phyloP scores from a whole-genome alignment of 1,140 invertebrate species.

The Thaumetopoea pityocampa region DNA sequence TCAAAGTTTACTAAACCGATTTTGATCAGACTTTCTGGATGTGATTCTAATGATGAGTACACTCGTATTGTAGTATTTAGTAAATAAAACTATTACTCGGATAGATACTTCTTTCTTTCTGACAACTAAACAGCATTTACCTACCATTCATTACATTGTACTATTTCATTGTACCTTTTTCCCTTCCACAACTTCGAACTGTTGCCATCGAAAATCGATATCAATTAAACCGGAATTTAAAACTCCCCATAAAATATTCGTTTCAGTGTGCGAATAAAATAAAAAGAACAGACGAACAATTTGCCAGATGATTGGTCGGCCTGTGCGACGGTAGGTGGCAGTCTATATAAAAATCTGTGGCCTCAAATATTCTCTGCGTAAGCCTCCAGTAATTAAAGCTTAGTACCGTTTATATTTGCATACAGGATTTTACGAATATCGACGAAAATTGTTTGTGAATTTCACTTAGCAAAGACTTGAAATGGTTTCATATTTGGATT shows the following conservation, averaged over 20 bases:
- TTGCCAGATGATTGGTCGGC: background rate
- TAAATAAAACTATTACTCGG: too few relatives aligned
- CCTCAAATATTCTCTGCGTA: background rate
- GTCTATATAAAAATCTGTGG: background rate
- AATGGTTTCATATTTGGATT: conserved; percentile 1
- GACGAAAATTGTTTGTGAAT: conserved; percentile 1
- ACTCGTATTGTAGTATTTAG: too few relatives aligned
- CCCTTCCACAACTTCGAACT: too few relatives aligned
- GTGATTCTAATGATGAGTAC: too few relatives aligned
- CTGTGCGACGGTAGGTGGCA: background rate
- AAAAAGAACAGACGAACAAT: background rate
- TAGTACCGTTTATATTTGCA: background rate
- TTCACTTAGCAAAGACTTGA: background rate
- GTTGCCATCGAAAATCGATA: background rate
- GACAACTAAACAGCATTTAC: too few relatives aligned
- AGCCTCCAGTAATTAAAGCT: conserved; percentile 1
- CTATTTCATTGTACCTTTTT: too few relatives aligned
- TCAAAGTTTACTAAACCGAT: too few relatives aligned
- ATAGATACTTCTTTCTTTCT: too few relatives aligned
- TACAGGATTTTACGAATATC: background rate
- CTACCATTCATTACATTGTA: too few relatives aligned
- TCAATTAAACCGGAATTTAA: background rate
- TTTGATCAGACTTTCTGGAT: too few relatives aligned
- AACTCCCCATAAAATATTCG: background rate
- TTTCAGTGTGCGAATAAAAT: background rate